phyloP scores from a whole-genome alignment of 2,888 invertebrate species.

The Orthosia gracilis region DNA sequence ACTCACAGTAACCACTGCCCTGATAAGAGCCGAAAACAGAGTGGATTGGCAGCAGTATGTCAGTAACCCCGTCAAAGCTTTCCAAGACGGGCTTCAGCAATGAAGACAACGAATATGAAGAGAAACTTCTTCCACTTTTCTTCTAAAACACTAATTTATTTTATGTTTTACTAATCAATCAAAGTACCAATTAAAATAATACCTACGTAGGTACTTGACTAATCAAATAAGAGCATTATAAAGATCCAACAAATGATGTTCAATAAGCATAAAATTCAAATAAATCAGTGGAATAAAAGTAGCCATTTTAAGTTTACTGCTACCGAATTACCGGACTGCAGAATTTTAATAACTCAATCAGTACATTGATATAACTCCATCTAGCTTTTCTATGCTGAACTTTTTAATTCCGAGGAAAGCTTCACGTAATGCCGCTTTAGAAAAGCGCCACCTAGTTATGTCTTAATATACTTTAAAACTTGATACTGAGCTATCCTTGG shows the following conservation, averaged over 20 bases:
- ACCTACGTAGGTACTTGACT: not conserved
- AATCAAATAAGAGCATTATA: not conserved
- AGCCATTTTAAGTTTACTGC: constrained; percentile 12
- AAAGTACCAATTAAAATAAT: no score
- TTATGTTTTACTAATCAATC: not conserved
- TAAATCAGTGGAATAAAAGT: constrained; percentile 29
- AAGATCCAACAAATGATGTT: not conserved
- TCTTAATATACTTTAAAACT: not conserved
- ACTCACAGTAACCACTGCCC: no score
- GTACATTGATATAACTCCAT: constrained; percentile 15
- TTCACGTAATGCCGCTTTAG: rapidly evolving
- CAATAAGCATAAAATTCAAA: not conserved
- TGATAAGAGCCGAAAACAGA: no score
- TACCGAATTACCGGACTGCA: not conserved
- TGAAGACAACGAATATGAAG: no score
- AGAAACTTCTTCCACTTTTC: not conserved
- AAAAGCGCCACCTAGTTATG: constrained; percentile 33
- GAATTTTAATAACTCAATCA: constrained; percentile 4
- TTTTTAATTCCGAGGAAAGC: not conserved
- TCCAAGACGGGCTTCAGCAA: no score
- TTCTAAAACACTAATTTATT: constrained; percentile 15
- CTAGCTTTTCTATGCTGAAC: not conserved
- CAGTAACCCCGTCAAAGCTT: no score
- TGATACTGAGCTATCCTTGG: rapidly evolving
- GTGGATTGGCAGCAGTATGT: no score